phyloP scores from a whole-genome alignment of 1,140 invertebrate species.

The Trinorchestia longiramus region DNA sequence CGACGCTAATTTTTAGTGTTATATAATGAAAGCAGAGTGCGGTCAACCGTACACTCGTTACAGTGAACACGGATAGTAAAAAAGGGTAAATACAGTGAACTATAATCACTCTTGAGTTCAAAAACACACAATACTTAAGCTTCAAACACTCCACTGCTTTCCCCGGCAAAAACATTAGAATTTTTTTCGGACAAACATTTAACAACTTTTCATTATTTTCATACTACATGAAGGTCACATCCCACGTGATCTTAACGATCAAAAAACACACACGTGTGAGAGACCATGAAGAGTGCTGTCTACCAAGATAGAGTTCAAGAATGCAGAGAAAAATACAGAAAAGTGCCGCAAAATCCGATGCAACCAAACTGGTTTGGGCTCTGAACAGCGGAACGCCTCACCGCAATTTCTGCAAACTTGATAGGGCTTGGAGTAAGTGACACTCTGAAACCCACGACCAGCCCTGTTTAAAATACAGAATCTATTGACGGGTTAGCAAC shows the following conservation, averaged over 20 bases:
- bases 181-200: not conserved
- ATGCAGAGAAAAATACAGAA: not conserved
- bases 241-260: not conserved
- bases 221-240: too few species aligned
- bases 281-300: not conserved
- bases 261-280: not conserved
- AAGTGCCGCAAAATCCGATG: not conserved
- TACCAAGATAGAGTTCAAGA: not conserved
- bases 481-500: not conserved
- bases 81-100: not conserved
- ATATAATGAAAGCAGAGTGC: not conserved
- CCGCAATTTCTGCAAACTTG: not conserved
- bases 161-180: not conserved
- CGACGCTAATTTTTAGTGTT: constrained; percentile 20
- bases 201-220: not conserved
- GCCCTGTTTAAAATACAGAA: not conserved
- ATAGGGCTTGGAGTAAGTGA: not conserved
- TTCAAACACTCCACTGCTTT: not conserved
- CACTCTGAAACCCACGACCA: not conserved
- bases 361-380: not conserved
- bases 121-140: not conserved
- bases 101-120: not conserved
- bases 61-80: not conserved
- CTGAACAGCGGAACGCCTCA: not conserved
- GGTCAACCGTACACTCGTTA: not conserved